Conservation (phyloP, 2,797 vertebrate genomes). For the Hoplostethus atlanticus region DNA sequence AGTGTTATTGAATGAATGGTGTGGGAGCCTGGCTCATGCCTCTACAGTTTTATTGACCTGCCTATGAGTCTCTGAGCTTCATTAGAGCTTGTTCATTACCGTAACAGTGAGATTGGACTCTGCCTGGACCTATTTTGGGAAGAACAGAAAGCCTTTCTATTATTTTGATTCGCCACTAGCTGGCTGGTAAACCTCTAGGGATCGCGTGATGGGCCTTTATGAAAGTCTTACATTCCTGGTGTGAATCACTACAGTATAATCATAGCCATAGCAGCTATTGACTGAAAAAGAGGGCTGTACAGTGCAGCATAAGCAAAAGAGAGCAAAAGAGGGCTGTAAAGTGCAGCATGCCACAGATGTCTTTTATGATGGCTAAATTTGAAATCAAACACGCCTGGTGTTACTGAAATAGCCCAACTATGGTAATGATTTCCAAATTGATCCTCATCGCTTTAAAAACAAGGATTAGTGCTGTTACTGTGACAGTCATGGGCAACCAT, state of each 20-base stretch:
- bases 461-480: slow-evolving; percentile 24
- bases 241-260: slow-evolving; percentile 42
- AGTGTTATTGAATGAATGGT: slow-evolving; percentile 67
- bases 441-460: slow-evolving; percentile 38
- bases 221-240: slow-evolving; percentile 21
- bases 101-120: slow-evolving; percentile 22
- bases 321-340: slow-evolving; percentile 18
- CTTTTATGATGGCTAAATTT: slow-evolving; percentile 46
- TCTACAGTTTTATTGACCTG: slow-evolving; percentile 63
- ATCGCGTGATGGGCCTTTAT: slow-evolving; percentile 30
- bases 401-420: slow-evolving; percentile 43
- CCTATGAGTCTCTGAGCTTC: slow-evolving; percentile 52
- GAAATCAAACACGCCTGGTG: slow-evolving; percentile 13
- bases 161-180: slow-evolving; percentile 27
- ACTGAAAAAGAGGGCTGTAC: slow-evolving; percentile 22
- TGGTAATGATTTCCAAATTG: slow-evolving; percentile 27
- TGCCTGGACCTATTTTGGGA: slow-evolving; percentile 37
- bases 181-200: slow-evolving; percentile 21
- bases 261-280: slow-evolving; percentile 39
- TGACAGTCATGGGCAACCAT: slow-evolving; percentile 6
- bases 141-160: slow-evolving; percentile 37
- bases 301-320: slow-evolving; percentile 14
- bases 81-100: slow-evolving; percentile 54
- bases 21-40: slow-evolving; percentile 48
- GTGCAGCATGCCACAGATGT: slow-evolving; percentile 31